Evolutionary conservation across 2,888 invertebrate species (phyloP), one percentile per base, ranked within the genome.

Genomic region (Didymodactylos carnosus): DNA sequence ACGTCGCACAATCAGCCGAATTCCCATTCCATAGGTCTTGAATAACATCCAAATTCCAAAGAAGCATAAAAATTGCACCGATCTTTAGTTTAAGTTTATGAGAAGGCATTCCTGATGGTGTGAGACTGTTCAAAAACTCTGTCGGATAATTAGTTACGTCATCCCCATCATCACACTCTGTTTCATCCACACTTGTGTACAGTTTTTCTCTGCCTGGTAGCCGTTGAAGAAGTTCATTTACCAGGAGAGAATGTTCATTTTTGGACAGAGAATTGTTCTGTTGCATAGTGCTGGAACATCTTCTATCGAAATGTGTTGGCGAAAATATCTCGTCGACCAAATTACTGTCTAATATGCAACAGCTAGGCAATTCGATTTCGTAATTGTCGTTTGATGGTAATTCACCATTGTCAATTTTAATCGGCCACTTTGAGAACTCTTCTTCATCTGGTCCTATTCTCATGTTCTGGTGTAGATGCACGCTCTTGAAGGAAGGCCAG

Each of bases 21-120:
- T 69, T n/a, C 72, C 72, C n/a, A 72, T 72, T 72, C 29, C 40
- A 72, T 10, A 72, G 23, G 39, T 62, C 72, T 8, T 19, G 39
- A 27, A 39, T 62, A 2, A 35, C 16, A 19, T 41, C 13, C 25
- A 72, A 41, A 62, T 72, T 72, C 40, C 62, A 41, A 6, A 72
- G 29, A 6, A 72, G 23, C 3, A 72, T 72, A 16, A 72, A 46
- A 6, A 72, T 39, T 27, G 40, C 39, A n/a, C 72, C 72, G 8
- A 39, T 23, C 40, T 72, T 72, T 10, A 72, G 51, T 39, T 53
- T 51, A 27, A 72, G 72, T 23, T 27, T 49, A 23, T 72, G 72
- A 49, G 27, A 51, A 27, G 72, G 72, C 23, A 40, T 40, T 13
- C 72, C 72, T 40, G 19, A 49, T 13, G 72, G 72, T 14, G 72